These are phyloP conservation scores for Cryptotermes secundus DNA, from an alignment of 1,140 invertebrate species.

Conservation along the genomic window DNA sequence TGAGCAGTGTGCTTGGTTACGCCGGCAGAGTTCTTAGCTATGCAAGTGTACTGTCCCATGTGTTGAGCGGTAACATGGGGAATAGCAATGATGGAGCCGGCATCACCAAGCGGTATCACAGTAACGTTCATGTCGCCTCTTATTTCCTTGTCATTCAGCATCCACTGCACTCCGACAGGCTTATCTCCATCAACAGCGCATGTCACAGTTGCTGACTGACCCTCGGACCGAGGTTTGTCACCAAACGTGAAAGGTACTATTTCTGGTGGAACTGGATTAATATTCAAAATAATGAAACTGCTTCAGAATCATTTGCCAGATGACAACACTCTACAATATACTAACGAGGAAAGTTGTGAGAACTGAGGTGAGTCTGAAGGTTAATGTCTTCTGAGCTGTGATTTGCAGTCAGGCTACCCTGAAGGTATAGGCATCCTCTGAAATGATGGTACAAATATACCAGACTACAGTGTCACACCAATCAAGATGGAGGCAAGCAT, in stretches of 20 bases:
- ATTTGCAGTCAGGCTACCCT: too few species aligned
- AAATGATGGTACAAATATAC: too few species aligned
- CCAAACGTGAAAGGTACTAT: conserved; percentile 62
- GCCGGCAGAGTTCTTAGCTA: conserved; percentile 72
- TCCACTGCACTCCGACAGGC: conserved; percentile 61
- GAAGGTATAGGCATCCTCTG: too few species aligned
- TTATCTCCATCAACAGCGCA: conserved; percentile 54
- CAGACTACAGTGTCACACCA: too few species aligned
- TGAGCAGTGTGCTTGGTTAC: conserved; percentile 47
- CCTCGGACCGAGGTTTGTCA: conserved; percentile 53
- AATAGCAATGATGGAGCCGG: conserved; percentile 64
- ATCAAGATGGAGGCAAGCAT: too few species aligned
- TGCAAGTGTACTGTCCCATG: conserved; percentile 78
- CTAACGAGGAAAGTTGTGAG: too few species aligned
- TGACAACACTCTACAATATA: too few species aligned
- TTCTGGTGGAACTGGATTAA: conserved; percentile 59
- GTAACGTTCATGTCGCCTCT: conserved; percentile 50
- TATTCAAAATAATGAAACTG: neutral
- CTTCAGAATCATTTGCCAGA: neutral
- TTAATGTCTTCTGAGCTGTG: too few species aligned
- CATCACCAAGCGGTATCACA: conserved; percentile 39
- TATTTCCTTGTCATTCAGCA: conserved; percentile 59
- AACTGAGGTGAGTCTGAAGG: too few species aligned
- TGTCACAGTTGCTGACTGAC: conserved; percentile 53
- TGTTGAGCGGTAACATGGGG: conserved; percentile 68